phyloP scores from a whole-genome alignment of 2,888 invertebrate species.

The Apamea monoglypha region DNA sequence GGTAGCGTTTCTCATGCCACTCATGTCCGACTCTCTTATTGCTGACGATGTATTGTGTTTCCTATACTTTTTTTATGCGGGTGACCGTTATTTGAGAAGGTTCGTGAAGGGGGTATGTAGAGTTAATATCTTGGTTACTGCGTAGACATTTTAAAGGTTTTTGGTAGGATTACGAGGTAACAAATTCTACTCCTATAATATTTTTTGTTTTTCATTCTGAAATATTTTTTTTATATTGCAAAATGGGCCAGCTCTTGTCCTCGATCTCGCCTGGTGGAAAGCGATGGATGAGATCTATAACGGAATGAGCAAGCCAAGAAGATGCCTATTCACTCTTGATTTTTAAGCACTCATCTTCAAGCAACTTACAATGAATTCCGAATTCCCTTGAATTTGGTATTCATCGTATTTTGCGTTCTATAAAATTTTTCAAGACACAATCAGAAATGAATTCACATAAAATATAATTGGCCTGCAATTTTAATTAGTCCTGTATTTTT shows the following conservation, averaged over 20 bases:
- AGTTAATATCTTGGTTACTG: not conserved
- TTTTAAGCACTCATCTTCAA: no score
- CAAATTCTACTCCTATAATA: not conserved
- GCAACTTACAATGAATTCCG: no score
- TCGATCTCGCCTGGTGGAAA: no score
- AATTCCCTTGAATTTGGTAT: no score
- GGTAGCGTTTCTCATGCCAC: constrained; percentile 67
- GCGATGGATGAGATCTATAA: no score
- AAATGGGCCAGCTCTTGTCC: no score
- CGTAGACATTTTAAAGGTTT: not conserved
- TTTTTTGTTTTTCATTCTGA: not conserved
- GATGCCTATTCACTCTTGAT: no score
- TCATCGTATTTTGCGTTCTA: not conserved
- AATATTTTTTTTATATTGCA: not conserved
- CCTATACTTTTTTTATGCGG: constrained; percentile 63
- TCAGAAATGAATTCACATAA: not conserved
- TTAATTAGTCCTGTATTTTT: not conserved
- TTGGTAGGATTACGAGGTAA: not conserved
- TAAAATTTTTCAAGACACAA: not conserved
- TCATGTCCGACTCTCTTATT: constrained; percentile 66
- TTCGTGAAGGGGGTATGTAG: not conserved
- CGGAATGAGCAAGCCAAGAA: no score
- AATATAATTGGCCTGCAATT: not conserved
- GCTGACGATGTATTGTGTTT: constrained; percentile 60
- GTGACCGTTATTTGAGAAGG: not conserved